Base-by-base conservation (phyloP, 2,888 invertebrate species). In the Sesamia inferens region DNA sequence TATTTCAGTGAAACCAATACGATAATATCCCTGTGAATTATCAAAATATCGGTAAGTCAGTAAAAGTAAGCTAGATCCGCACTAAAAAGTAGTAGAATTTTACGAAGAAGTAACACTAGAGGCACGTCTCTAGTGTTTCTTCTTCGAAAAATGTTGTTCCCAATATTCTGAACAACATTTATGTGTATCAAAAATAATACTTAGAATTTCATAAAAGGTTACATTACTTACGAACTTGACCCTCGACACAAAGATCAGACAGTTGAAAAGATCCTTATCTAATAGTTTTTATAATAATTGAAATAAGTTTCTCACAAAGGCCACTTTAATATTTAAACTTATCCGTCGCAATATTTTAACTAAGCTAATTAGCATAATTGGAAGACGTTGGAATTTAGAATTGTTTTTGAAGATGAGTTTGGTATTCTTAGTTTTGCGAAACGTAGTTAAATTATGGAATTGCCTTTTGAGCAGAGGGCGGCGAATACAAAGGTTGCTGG, bases 281-380 rank as follows among this genome's bases (percentile, higher is more conserved):
- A 74, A 75, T 74, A 74, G 74, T 74, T 74, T 75, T 54, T 47
- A 67, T 39, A 75, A 61, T 75, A 55, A 74, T 55, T 75, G 74
- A 47, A 61, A 67, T 16, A 75, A 59, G 13, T 74, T 74, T 66
- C 59, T 59, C 31, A 74, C 16, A 65, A 47, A 75, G 47, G 54
- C 39, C 47, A 66, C 31, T 74, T 74, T 59, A 31, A 31, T 31
- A 31, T 31, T 31, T 31, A 31, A 31, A 31, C 31, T 31, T 31
- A 31, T 31, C 31, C 3, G 31, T 2, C 31, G 31, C 31, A 31
- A 31, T 31, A 31, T 31, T 31, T 31, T 31, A 31, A 31, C 31
- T 31, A 31, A 31, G 31, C 31, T 31, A 31, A 31, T 31, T 31
- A 31, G 31, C 3, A 31, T 31, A 31, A 31, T 31, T 31, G 31